phyloP scores from a whole-genome alignment of 1,140 invertebrate species.

The Microplitis demolitor region DNA sequence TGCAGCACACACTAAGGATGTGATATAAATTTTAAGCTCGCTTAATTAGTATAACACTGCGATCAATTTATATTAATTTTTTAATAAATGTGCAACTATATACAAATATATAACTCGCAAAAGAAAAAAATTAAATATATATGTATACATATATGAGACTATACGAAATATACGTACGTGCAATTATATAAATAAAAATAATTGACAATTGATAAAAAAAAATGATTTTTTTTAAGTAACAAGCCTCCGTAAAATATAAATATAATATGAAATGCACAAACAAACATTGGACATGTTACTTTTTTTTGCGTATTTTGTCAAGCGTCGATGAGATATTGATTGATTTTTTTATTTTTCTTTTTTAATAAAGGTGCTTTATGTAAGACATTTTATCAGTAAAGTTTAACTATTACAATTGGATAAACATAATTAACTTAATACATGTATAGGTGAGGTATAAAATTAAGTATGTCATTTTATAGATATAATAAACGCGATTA shows the following conservation, averaged over 20 bases:
- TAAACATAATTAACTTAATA: constrained; percentile 37
- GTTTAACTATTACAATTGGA: constrained; percentile 24
- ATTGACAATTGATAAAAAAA: constrained; percentile 1
- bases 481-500: constrained; percentile 30
- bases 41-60: constrained; percentile 18
- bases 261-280: constrained; percentile 8
- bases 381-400: constrained; percentile 34
- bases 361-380: constrained; percentile 56
- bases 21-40: constrained; percentile 42
- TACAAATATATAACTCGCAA: background rate
- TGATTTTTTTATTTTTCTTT: constrained; percentile 28
- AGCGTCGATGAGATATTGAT: constrained; percentile 9
- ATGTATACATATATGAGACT: constrained; percentile 8
- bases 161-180: constrained; percentile 16
- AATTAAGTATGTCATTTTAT: constrained; percentile 26
- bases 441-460: constrained; percentile 37
- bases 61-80: background rate
- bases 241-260: background rate
- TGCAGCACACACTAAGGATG: constrained; percentile 48
- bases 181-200: background rate
- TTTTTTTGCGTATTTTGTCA: constrained; percentile 31
- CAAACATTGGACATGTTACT: constrained; percentile 28
- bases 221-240: background rate
- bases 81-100: background rate
- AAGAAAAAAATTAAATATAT: constrained; percentile 6